Base-by-base conservation (phyloP, 1,140 invertebrate species). In the Coelopa frigida region DNA sequence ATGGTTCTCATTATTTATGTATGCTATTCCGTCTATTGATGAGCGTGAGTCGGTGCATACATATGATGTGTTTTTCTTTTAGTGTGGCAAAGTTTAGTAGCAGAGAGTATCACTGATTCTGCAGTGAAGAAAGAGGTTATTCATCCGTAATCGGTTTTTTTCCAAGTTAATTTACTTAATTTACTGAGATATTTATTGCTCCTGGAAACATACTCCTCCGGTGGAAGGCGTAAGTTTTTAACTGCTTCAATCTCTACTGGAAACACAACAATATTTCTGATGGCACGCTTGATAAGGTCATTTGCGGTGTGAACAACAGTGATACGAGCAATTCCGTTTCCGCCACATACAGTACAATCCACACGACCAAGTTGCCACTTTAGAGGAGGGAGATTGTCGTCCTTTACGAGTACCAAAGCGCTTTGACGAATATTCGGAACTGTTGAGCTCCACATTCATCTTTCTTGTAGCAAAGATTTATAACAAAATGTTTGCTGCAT, bases 401-500 rank as follows among this genome's bases (percentile, higher is more conserved):
- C 47, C 31, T 38, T 49, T 3, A 49, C 7, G 11, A 43, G 3
- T 8, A 49, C 47, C 21, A 48, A 12, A 4, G 15, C n/a, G 2
- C 39, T 36, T 15, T 24, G 17, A 7, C n/a, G 22, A 7, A 44
- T 10, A 20, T 12, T 41, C 4, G 26, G 3, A 10, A 8, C 11
- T n/a, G 24, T 12, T 18, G 24, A 11, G 8, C 27, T 35, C 42
- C 42, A 49, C n/a, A 44, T 40, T 3, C 8, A 7, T 4, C 42
- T 22, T 17, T 44, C 10, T 15, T 49, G 48, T 15, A 49, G n/a
- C 17, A 32, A 11, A 6, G 27, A 49, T 21, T 35, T 32, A 8
- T 44, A 40, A 21, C 48, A 49, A 40, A 44, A 49, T 2, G 37
- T 10, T 24, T 48, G 46, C 15, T 48, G 46, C 22, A 48, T 32